Evolutionary conservation across 2,113 vertebrate genomes (phyloP).

Genomic region (Semnornis frantzii): DNA sequence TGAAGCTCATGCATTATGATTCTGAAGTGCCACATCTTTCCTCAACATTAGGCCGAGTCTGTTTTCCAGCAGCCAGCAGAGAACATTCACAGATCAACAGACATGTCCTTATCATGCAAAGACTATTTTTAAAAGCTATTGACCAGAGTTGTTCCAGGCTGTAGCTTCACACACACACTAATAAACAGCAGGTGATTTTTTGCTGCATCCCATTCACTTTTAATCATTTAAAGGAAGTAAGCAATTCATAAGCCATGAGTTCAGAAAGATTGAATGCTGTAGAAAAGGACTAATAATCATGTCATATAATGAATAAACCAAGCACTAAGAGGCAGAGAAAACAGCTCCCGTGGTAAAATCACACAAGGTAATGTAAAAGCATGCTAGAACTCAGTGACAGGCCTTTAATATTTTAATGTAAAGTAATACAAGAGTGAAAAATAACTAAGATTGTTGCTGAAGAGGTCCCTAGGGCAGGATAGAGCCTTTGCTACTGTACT

Average conservation of each 20-base stretch:
- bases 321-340: neutral
- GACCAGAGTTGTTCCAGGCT: neutral
- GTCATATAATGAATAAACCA: neutral
- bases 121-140: neutral
- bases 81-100: neutral
- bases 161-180: neutral
- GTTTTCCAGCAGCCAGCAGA: neutral
- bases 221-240: neutral
- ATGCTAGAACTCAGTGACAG: neutral
- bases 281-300: neutral
- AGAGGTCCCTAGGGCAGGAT: neutral
- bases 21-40: neutral
- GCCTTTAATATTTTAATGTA: conserved; percentile 21
- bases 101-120: neutral
- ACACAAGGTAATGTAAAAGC: neutral
- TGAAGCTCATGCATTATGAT: neutral
- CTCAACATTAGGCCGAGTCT: neutral
- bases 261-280: neutral
- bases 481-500: neutral
- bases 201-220: neutral
- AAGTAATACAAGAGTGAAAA: neutral
- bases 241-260: neutral
- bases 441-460: neutral
- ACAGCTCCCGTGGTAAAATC: neutral
- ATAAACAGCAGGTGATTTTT: neutral